Conservation (phyloP, 2,113 vertebrate genomes). For the Emydura subglobosa region DNA sequence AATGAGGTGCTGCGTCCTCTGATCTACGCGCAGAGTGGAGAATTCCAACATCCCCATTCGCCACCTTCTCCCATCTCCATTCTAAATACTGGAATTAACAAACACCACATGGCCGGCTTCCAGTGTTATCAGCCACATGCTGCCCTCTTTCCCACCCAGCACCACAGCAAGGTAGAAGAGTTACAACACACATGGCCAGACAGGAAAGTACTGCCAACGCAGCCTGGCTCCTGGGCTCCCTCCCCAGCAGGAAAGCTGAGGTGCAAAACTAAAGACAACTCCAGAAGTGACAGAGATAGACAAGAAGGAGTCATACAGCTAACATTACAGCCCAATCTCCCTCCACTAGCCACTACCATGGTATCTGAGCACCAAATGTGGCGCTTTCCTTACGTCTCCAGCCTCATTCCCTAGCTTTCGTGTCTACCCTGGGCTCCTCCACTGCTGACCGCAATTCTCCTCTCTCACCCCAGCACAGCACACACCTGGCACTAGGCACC, state of each 20-base stretch:
- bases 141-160: neutral
- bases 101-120: fast-evolving
- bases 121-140: neutral
- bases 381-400: neutral
- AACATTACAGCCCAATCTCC: neutral
- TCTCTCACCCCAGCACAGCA: neutral
- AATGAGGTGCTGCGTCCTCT: neutral
- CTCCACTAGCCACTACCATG: neutral
- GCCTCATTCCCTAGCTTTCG: neutral
- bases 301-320: neutral
- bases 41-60: neutral
- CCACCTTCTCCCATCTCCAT: neutral
- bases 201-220: neutral
- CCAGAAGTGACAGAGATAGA: neutral
- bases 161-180: neutral
- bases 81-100: neutral
- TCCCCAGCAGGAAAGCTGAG: neutral
- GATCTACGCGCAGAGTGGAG: neutral
- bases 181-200: neutral
- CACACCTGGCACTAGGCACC: neutral
- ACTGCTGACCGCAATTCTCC: neutral
- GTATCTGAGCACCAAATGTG: neutral
- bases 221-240: neutral
- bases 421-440: neutral
- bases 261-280: neutral